These are phyloP conservation scores for Pogonomyrmex barbatus DNA, from an alignment of 1,140 invertebrate species.

Conservation along the genomic window DNA sequence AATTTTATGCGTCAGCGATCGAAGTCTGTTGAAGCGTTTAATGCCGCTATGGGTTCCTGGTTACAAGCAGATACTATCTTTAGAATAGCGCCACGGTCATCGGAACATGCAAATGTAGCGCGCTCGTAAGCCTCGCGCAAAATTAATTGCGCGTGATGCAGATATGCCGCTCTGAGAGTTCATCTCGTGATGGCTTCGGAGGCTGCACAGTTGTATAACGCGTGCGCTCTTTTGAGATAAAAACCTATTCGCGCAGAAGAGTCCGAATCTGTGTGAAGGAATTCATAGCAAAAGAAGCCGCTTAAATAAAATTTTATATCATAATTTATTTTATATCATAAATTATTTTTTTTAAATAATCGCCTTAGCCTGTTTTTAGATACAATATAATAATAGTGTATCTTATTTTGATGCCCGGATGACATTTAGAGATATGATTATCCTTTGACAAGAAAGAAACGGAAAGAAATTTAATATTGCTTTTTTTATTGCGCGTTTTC, in stretches of 20 bases:
- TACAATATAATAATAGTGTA: background rate
- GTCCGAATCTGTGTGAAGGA: background rate
- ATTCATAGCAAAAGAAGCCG: background rate
- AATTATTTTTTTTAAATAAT: background rate
- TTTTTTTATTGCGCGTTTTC: background rate
- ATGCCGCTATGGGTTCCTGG: slow-evolving; percentile 66
- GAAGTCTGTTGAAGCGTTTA: slow-evolving; percentile 67
- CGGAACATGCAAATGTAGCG: slow-evolving; percentile 76
- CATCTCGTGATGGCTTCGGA: slow-evolving; percentile 37
- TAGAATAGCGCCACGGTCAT: slow-evolving; percentile 71
- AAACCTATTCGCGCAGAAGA: background rate
- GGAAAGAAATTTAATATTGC: background rate
- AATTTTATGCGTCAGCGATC: slow-evolving; percentile 24
- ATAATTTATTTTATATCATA: background rate
- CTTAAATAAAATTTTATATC: background rate
- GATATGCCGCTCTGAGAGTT: slow-evolving; percentile 39
- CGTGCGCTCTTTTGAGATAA: slow-evolving; percentile 12
- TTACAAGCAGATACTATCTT: slow-evolving; percentile 68
- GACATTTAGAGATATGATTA: background rate
- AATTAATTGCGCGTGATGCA: slow-evolving; percentile 78
- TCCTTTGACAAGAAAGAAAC: background rate
- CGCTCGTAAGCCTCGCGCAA: slow-evolving; percentile 63
- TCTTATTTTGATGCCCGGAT: background rate
- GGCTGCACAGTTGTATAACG: slow-evolving; percentile 40
- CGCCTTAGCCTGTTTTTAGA: background rate